Evolutionary conservation across 2,888 invertebrate genomes (phyloP), one percentile per base, ranked within the genome.

Genomic region (Hypercompe scribonia): DNA sequence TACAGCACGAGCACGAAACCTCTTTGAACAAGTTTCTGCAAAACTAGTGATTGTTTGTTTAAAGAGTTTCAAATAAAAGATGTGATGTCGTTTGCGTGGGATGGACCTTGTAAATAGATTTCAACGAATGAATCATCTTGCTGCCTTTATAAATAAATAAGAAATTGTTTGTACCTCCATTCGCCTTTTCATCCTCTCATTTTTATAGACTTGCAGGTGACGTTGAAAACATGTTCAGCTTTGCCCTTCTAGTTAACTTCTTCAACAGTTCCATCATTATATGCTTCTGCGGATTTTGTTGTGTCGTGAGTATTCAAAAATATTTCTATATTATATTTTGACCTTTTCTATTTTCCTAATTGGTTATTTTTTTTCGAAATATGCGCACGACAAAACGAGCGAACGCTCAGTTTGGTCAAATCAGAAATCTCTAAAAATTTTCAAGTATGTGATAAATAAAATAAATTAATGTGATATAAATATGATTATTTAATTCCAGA

Each of bases 231-330:
- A 78, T 91, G 81, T 91, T 90, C 74, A 88, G 91, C 31, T 93
- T 93, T 71, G 86, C 92, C 3, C 76, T 93, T 68, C 88, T 93
- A 0, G 86, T 93, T 13, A 93, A 93, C 76, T 93, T 93, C 81
- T 83, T 93, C 72, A 92, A 92, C 76, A 92, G 93, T 61, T 92
- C 93, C 0, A 86, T 93, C 31, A 92, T 93, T 0, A 91, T 93
- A 63, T 91, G 89, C 78, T 90, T 87, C 77, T 90, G 90, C 72
- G 91, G 90, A 21, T 91, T 91, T 74, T 90, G 91, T 71, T 86
- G 88, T 79, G 86, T 91, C n/a, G 91, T 92, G 80, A 87, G 90
- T 87, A 79, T 21, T 21, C 2, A n/a, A n/a, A n/a, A n/a, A n/a
- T n/a, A n/a, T n/a, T n/a, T n/a, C 11, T 54, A 54, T 8, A 8